Conservation (phyloP, 2,797 vertebrate genomes). For the Poliocrania exsul region DNA sequence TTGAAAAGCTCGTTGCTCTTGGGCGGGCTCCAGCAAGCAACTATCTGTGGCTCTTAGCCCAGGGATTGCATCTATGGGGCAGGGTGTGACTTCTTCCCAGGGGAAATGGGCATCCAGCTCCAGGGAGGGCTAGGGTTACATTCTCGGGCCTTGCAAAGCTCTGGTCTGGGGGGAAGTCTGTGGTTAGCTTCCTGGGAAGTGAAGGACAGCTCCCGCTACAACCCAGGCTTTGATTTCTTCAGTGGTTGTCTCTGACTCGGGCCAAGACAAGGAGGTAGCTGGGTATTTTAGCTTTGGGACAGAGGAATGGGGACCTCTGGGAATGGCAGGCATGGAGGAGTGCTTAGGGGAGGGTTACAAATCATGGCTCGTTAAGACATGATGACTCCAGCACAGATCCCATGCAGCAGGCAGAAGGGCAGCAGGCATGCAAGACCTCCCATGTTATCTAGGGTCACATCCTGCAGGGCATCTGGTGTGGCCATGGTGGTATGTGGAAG, state of each 20-base stretch:
- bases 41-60: neutral
- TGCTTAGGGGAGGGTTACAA: neutral
- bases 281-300: neutral
- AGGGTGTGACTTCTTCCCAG: neutral
- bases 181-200: neutral
- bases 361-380: neutral
- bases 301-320: neutral
- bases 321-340: neutral
- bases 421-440: neutral
- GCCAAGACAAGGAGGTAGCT: neutral
- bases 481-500: neutral
- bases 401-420: neutral
- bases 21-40: neutral
- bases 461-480: neutral
- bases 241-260: neutral
- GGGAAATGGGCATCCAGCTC: neutral
- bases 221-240: neutral
- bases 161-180: neutral
- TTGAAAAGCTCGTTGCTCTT: conserved; percentile 38
- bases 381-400: neutral
- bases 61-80: neutral
- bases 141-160: neutral
- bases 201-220: neutral
- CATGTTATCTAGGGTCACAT: neutral
- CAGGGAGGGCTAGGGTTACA: neutral